phyloP scores from a whole-genome alignment of 2,113 vertebrate species.

The Ophthalmotilapia sp. region DNA sequence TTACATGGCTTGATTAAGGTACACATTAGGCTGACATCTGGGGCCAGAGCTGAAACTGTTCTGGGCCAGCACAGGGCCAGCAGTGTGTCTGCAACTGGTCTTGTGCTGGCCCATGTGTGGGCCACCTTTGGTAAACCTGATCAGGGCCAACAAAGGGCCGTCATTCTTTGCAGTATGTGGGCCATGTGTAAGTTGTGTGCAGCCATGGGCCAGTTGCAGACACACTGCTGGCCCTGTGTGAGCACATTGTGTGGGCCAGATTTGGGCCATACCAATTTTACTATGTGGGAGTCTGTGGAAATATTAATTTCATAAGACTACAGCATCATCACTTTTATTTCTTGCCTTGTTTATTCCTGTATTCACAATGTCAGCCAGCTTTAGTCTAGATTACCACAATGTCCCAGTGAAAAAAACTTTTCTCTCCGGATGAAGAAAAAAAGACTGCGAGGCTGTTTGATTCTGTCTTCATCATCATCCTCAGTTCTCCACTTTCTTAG shows the following conservation, averaged over 20 bases:
- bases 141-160: background rate
- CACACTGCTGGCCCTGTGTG: background rate
- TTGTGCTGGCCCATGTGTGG: background rate
- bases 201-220: background rate
- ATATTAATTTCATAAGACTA: constrained; percentile 20
- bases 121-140: background rate
- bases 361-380: constrained; percentile 49
- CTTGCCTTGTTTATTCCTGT: constrained; percentile 42
- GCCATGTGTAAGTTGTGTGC: background rate
- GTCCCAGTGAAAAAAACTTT: background rate
- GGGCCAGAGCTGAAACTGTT: background rate
- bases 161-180: background rate
- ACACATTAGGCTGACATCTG: background rate
- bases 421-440: background rate
- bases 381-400: constrained; percentile 48
- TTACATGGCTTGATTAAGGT: background rate
- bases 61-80: background rate
- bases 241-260: background rate
- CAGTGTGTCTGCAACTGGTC: background rate
- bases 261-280: background rate
- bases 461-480: background rate
- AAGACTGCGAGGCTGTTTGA: background rate
- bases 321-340: constrained; percentile 36
- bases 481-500: constrained; percentile 12
- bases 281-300: background rate